Evolutionary conservation across 2,888 invertebrate species (phyloP).

Genomic region (Drosophila diplacantha): DNA sequence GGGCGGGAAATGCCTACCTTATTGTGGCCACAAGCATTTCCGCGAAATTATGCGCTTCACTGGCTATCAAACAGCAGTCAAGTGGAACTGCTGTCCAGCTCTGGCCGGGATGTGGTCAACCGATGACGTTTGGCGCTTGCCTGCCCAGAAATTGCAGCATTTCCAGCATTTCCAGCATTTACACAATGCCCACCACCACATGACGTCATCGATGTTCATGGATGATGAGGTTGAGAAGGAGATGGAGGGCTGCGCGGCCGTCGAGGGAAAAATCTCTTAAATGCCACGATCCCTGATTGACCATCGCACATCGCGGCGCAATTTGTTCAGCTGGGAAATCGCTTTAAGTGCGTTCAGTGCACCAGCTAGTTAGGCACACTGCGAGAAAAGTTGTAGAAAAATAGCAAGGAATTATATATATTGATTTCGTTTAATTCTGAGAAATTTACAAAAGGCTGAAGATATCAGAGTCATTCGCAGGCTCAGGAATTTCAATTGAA

Average conservation of each 20-base stretch:
- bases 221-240: background rate
- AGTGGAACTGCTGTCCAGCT: slow-evolving; percentile 47
- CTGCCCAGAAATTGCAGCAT: slow-evolving; percentile 43
- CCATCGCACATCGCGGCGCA: slow-evolving; percentile 32
- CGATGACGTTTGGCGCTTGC: slow-evolving; percentile 32
- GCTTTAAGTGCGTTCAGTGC: slow-evolving; percentile 65
- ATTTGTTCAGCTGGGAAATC: slow-evolving; percentile 42
- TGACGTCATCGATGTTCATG: slow-evolving; percentile 43
- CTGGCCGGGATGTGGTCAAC: slow-evolving; percentile 35
- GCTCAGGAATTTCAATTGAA: background rate
- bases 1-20: slow-evolving; percentile 43
- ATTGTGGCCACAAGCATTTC: slow-evolving; percentile 54
- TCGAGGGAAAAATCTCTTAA: slow-evolving; percentile 1
- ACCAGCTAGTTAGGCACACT: slow-evolving; percentile 45
- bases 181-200: slow-evolving; percentile 33
- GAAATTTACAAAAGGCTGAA: background rate
- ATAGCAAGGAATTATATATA: background rate
- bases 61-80: slow-evolving; percentile 47
- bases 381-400: background rate
- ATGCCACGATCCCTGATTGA: slow-evolving; percentile 35
- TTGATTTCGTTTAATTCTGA: background rate
- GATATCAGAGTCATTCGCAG: background rate
- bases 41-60: slow-evolving; percentile 71
- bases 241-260: background rate
- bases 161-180: slow-evolving; percentile 48